These are phyloP conservation scores for Hyles lineata DNA, from an alignment of 2,888 invertebrate species.

Conservation along the genomic window DNA sequence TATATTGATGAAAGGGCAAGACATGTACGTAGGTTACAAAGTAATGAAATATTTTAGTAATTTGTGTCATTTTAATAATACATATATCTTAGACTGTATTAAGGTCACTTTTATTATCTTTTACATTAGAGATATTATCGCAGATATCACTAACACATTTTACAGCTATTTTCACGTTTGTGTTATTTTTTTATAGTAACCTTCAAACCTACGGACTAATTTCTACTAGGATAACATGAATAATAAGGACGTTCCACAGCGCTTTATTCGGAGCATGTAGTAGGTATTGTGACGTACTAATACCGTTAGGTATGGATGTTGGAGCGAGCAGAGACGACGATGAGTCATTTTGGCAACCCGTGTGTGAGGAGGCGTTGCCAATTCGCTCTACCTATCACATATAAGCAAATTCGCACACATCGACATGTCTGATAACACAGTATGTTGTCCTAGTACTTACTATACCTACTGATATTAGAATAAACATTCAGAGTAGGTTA, in stretches of 20 bases:
- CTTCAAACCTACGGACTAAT: conserved; percentile 55
- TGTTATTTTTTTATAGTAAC: conserved; percentile 43
- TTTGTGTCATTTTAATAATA: not conserved
- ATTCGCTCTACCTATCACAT: conserved; percentile 59
- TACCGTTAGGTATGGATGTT: conserved; percentile 41
- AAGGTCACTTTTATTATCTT: conserved; percentile 29
- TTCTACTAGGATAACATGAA: conserved; percentile 57
- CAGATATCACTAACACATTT: conserved; percentile 28
- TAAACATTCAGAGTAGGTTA: not conserved
- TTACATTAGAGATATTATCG: conserved; percentile 34
- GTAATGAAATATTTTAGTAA: too few species aligned
- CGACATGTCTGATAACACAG: conserved; percentile 47
- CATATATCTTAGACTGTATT: conserved; percentile 6
- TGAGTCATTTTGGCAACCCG: conserved; percentile 79
- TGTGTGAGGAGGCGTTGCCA: conserved; percentile 73
- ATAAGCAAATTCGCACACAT: conserved; percentile 57
- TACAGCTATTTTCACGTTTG: not conserved
- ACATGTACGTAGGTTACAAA: too few species aligned
- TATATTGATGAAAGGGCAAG: too few species aligned
- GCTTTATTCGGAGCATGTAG: not conserved
- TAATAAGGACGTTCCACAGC: conserved; percentile 32
- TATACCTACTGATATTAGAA: conserved; percentile 44
- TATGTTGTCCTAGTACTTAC: conserved; percentile 64
- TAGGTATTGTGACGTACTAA: conserved; percentile 2
- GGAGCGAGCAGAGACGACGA: conserved; percentile 43